Evolutionary conservation across 1,140 invertebrate species (phyloP).

Genomic region (Macrosteles quadrilineatus): DNA sequence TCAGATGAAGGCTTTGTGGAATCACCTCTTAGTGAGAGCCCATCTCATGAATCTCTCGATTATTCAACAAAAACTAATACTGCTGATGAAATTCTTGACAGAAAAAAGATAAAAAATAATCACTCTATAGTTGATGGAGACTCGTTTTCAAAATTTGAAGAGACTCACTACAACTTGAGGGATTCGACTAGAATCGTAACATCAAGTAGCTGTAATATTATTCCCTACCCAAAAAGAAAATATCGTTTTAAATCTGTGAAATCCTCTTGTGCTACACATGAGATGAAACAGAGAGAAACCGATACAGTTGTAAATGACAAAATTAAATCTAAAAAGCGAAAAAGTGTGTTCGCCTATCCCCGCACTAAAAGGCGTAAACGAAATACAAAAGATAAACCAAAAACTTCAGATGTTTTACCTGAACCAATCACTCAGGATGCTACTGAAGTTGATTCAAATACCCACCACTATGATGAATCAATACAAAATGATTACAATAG

Average conservation of each 20-base stretch:
- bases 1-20: background rate
- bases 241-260: background rate
- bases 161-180: constrained; percentile 17
- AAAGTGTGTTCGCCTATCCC: background rate
- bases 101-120: too few species aligned
- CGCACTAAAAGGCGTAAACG: constrained; percentile 8
- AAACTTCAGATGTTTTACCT: background rate
- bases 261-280: background rate
- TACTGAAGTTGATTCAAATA: too few species aligned
- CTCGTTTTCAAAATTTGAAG: constrained; percentile 16
- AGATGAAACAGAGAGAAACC: background rate
- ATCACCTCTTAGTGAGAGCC: too few species aligned
- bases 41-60: too few species aligned
- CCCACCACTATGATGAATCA: too few species aligned
- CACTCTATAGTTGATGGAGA: background rate
- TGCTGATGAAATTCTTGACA: background rate
- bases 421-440: too few species aligned
- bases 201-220: constrained; percentile 10
- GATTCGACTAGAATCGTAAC: constrained; percentile 12
- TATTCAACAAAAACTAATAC: background rate
- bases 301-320: background rate
- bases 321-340: background rate
- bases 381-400: constrained; percentile 7
- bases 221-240: constrained; percentile 9
- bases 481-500: too few species aligned